Evolutionary conservation across 2,113 vertebrate genomes (phyloP).

Genomic region (Melospiza melodia): DNA sequence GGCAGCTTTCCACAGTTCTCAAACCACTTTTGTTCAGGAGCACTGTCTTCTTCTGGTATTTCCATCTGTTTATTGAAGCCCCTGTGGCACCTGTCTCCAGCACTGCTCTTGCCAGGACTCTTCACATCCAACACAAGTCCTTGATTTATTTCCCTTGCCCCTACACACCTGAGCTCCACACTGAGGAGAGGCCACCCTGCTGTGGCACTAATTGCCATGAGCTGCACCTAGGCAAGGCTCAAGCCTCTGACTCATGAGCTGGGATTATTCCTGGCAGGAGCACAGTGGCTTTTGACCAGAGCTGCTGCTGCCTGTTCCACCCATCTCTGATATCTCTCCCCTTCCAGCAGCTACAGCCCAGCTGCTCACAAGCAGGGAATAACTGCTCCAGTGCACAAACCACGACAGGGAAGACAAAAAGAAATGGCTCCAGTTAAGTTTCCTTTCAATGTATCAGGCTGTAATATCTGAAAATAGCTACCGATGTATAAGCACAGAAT

Average conservation of each 20-base stretch:
- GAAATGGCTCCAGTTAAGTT: not conserved
- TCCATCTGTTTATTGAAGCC: not conserved
- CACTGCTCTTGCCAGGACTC: not conserved
- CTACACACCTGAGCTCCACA: not conserved
- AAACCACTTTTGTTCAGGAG: not conserved
- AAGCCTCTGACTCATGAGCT: not conserved
- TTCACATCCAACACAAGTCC: not conserved
- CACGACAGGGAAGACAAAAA: not conserved
- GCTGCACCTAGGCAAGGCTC: not conserved
- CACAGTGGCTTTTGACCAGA: not conserved
- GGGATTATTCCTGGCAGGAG: not conserved
- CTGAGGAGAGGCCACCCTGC: not conserved
- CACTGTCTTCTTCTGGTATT: not conserved
- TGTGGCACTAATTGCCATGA: not conserved
- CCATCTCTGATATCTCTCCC: rapidly evolving
- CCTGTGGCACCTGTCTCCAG: not conserved
- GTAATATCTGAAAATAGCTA: not conserved
- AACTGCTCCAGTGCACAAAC: not conserved
- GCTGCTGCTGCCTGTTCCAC: not conserved
- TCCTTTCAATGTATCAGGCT: not conserved
- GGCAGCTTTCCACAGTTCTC: not conserved
- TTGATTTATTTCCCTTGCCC: not conserved
- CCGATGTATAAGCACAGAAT: not conserved
- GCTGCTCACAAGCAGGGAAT: not conserved
- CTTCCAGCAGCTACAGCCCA: not conserved